Conservation (phyloP, 2,113 vertebrate genomes). For the Athene noctua region DNA sequence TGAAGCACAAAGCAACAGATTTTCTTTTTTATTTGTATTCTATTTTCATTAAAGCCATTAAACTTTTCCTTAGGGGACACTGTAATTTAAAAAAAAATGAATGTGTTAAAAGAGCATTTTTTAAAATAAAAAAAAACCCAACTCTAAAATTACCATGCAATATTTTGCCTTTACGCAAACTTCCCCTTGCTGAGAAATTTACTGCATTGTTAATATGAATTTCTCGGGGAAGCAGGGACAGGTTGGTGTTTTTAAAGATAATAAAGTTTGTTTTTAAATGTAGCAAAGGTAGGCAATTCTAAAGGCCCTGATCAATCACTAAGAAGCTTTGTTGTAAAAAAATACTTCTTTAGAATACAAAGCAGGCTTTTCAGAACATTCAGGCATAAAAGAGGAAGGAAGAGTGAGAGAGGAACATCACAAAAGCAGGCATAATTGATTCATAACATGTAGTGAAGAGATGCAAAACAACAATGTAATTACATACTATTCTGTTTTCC, state of each 20-base stretch:
- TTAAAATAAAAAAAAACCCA: background rate
- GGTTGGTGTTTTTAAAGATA: constrained; percentile 54
- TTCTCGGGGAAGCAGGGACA: constrained; percentile 27
- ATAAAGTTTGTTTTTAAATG: constrained; percentile 60
- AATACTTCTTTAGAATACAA: constrained; percentile 66
- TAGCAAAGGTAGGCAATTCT: constrained; percentile 64
- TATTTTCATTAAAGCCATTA: constrained; percentile 53
- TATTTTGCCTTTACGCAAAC: constrained; percentile 47
- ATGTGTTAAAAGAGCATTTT: constrained; percentile 24
- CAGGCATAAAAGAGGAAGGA: constrained; percentile 44
- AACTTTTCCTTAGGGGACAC: constrained; percentile 38
- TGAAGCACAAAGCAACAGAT: constrained; percentile 45
- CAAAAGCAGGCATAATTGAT: constrained; percentile 66
- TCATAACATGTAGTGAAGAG: constrained; percentile 55
- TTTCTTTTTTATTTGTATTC: constrained; percentile 54
- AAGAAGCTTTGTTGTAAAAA: constrained; percentile 70
- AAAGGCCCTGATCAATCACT: constrained; percentile 65
- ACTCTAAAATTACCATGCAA: background rate
- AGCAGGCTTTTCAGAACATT: constrained; percentile 58
- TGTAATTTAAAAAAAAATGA: background rate
- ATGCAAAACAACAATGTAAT: constrained; percentile 61
- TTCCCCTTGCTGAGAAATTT: constrained; percentile 51
- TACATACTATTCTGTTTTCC: constrained; percentile 37
- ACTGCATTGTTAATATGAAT: constrained; percentile 25
- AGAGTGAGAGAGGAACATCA: constrained; percentile 49